phyloP scores from a whole-genome alignment of 2,888 invertebrate genomes.

The Nasonovia ribisnigri region DNA sequence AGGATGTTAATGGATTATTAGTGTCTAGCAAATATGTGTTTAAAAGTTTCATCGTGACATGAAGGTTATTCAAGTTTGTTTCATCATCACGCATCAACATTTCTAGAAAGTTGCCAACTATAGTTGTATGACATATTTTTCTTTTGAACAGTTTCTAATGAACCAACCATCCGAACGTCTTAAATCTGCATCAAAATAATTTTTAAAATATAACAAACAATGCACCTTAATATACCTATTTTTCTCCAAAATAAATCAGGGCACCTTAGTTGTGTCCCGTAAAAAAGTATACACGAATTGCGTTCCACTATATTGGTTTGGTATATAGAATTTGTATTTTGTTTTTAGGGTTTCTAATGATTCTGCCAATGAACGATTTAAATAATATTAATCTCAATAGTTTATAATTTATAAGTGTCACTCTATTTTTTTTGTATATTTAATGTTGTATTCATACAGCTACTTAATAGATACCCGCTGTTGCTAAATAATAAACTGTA shows the following conservation, averaged over 20 bases:
- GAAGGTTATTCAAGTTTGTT: constrained; percentile 45
- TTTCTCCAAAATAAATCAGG: neutral
- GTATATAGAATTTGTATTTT: too few species aligned
- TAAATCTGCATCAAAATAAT: constrained; percentile 2
- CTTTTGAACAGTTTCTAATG: neutral
- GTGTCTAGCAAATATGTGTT: constrained; percentile 12
- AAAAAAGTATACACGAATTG: too few species aligned
- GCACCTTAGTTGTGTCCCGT: too few species aligned
- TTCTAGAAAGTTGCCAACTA: constrained; percentile 51
- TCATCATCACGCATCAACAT: constrained; percentile 30
- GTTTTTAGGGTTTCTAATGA: too few species aligned
- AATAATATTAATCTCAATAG: neutral
- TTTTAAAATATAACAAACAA: constrained; percentile 10
- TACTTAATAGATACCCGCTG: neutral
- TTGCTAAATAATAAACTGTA: neutral
- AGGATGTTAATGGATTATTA: constrained; percentile 45
- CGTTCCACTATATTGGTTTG: too few species aligned
- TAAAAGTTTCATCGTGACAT: constrained; percentile 37
- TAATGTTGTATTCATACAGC: neutral
- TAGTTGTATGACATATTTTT: constrained; percentile 18
- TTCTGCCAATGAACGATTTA: neutral
- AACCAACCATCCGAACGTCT: neutral
- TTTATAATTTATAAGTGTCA: neutral
- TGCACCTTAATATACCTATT: neutral
- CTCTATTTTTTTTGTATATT: neutral